These are phyloP conservation scores for Choloepus didactylus DNA, from an alignment of 2,797 vertebrate genomes.

Conservation along the genomic window DNA sequence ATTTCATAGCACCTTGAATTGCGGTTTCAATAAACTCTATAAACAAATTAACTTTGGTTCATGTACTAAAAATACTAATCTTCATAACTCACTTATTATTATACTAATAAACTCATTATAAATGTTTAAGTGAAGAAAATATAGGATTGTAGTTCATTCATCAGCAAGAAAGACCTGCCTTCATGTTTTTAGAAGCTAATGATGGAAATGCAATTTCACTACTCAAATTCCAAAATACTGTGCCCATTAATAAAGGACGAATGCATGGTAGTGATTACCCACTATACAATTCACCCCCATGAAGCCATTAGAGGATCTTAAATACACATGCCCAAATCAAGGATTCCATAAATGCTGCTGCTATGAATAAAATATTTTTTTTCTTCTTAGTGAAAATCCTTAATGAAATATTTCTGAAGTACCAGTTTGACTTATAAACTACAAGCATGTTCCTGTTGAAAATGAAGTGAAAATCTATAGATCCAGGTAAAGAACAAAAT, in stretches of 20 bases:
- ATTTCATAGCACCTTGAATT: background rate
- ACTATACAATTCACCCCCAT: no score
- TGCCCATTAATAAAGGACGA: background rate
- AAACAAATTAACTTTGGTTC: background rate
- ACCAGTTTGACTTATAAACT: rapidly evolving
- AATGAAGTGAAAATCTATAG: background rate
- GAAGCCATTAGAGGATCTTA: background rate
- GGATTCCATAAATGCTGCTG: background rate
- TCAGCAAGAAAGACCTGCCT: background rate
- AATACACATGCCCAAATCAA: background rate
- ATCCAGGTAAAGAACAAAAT: background rate
- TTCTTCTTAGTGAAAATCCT: background rate
- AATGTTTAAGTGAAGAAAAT: background rate
- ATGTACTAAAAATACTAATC: background rate
- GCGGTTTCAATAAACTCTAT: background rate
- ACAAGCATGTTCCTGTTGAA: slow-evolving; percentile 43
- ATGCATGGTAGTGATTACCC: background rate
- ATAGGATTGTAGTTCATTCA: no score
- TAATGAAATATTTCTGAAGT: background rate
- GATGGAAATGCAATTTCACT: background rate
- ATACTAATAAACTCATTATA: background rate
- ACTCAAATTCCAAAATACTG: background rate
- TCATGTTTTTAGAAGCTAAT: background rate
- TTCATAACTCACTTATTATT: background rate
- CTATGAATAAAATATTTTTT: background rate